Evolutionary conservation across 2,113 vertebrate species (phyloP).

Genomic region (Caretta caretta): DNA sequence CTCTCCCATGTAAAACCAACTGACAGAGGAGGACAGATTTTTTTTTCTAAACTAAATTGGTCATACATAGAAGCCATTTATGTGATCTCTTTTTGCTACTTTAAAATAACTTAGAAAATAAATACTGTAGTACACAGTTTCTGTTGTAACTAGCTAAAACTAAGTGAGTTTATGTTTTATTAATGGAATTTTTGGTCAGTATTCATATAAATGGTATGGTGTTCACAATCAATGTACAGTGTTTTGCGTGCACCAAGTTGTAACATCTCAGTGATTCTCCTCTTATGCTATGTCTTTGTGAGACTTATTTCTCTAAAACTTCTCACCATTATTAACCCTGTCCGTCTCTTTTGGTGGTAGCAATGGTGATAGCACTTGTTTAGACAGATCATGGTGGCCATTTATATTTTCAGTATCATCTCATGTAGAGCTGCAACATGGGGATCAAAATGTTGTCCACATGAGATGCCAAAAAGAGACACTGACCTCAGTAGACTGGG

Average conservation of each 20-base stretch:
- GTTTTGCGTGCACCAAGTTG: neutral
- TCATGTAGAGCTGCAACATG: neutral
- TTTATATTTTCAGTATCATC: neutral
- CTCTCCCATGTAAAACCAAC: neutral
- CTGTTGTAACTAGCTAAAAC: neutral
- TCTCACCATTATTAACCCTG: neutral
- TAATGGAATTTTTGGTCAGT: neutral
- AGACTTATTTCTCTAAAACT: neutral
- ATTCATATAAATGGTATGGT: neutral
- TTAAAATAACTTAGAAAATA: neutral
- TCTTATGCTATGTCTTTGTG: neutral
- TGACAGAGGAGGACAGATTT: neutral
- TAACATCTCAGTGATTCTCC: fast-evolving
- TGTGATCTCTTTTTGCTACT: neutral
- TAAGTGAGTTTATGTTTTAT: neutral
- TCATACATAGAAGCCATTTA: neutral
- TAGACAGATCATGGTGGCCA: neutral
- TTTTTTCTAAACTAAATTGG: neutral
- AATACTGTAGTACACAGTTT: neutral
- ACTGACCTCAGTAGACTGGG: fast-evolving
- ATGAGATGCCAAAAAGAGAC: neutral
- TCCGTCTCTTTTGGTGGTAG: neutral
- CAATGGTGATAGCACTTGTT: neutral
- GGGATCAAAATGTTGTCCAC: neutral
- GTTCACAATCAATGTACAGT: neutral